A percentile compares a stretch with the other conserved stretches of the same genome.
Conservation (phyloP, 2,888 invertebrate genomes). For the Cephus runcator region DNA sequence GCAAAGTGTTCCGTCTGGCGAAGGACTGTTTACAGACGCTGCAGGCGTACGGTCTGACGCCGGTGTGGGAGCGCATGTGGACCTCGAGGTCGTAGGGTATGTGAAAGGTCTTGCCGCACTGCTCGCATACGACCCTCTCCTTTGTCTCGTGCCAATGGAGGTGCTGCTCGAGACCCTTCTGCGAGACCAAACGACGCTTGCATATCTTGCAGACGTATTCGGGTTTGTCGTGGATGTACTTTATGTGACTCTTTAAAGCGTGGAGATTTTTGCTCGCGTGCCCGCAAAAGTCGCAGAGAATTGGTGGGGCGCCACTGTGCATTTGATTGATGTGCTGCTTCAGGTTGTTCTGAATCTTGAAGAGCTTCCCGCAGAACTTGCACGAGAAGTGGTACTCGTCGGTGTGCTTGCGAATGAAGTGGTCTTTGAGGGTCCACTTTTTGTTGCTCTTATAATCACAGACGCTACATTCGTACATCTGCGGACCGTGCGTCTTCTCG, state of each 20-base stretch:
- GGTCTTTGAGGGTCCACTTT: conserved; percentile 18
- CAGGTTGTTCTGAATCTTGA: conserved; percentile 20
- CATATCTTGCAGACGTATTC: conserved; percentile 18
- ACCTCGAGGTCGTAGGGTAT: conserved; percentile 20
- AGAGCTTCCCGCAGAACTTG: conserved; percentile 13
- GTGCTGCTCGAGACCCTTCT: conserved; percentile 17
- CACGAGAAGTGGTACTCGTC: conserved; percentile 18
- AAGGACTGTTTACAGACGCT: conserved; percentile 29
- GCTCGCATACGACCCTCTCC: conserved; percentile 21
- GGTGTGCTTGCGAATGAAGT: conserved; percentile 18
- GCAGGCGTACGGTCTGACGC: conserved; percentile 14
- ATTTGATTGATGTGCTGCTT: conserved; percentile 18
- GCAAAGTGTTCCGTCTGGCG: conserved; percentile 40
- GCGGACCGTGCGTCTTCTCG: conserved; percentile 12
- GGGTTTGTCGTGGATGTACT: conserved; percentile 19
- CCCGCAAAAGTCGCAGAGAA: conserved; percentile 18
- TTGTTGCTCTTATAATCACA: conserved; percentile 20
- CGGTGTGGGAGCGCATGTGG: conserved; percentile 17
- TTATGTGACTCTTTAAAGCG: conserved; percentile 16
- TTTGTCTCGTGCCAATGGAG: conserved; percentile 19
- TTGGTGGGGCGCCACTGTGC: conserved; percentile 18
- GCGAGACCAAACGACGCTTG: conserved; percentile 14
- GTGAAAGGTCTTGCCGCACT: conserved; percentile 19
- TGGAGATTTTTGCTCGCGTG: conserved; percentile 16
- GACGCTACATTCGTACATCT: conserved; percentile 14